Evolutionary conservation across 2,888 invertebrate genomes (phyloP), one percentile per base, ranked within the genome.

Genomic region (Apamea monoglypha): DNA sequence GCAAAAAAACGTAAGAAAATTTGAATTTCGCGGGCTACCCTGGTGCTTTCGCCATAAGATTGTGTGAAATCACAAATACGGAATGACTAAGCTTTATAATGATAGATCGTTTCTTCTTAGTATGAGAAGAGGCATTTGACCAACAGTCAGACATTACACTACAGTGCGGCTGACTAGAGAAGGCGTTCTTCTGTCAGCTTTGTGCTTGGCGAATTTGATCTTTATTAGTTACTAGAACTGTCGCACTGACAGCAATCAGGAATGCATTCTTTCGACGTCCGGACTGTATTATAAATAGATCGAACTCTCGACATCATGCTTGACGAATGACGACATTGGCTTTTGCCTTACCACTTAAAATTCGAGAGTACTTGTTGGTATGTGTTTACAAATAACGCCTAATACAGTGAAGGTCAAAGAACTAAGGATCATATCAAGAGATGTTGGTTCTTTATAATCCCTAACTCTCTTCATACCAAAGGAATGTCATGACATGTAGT

Each of bases 401-500:
- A 53, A 50, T 16, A 10, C n/a, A 63, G 32, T 36, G 36, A 21
- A 64, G 10, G 53, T 3, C 16, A 50, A 76, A n/a, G 21, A 47
- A n/a, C 16, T 53, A n/a, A 8, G 56, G 64, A 50, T 32, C 29
- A 47, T 47, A 61, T 53, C 44, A 85, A 61, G n/a, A 82, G 64
- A 82, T 66, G n/a, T 44, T 50, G 25, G 10, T 53, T 47, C 32
- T 29, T 36, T 36, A 10, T 74, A 86, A 82, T 82, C 61, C 61
- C 5, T 12, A 32, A 53, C 25, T n/a, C 25, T n/a, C 36, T 73
- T 74, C 85, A 80, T n/a, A 80, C 7, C 29, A 56, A 63, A 83
- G 63, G 86, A 83, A 82, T 86, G 86, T 82, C 61, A 36, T 36
- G 14, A 25, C 59, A 25, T 70, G 47, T 71, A 59, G 6, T 69